phyloP scores from a whole-genome alignment of 2,797 vertebrate genomes.

The Rhabdomys pumilio region DNA sequence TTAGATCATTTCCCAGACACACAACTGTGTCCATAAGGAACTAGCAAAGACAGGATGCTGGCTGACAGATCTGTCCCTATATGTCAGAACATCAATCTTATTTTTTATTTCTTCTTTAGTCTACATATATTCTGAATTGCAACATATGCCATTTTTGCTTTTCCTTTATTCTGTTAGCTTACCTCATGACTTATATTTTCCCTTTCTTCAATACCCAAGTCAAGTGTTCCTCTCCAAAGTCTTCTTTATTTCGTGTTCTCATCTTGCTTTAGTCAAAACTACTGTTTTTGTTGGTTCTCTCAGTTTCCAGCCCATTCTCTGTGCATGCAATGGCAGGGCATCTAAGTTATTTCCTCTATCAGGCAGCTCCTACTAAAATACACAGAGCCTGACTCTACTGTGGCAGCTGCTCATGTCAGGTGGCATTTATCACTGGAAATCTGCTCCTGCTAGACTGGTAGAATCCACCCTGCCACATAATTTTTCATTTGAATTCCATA shows the following conservation, averaged over 20 bases:
- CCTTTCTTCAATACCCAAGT: neutral
- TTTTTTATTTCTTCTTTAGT: neutral
- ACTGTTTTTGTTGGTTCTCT: neutral
- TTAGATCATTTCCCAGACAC: neutral
- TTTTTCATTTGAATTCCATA: neutral
- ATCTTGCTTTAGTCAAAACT: neutral
- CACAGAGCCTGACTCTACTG: rapidly evolving
- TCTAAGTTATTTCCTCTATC: too few relatives aligned
- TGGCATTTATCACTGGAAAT: neutral
- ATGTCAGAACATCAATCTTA: neutral
- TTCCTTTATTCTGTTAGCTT: neutral
- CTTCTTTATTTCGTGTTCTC: neutral
- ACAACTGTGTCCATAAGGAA: neutral
- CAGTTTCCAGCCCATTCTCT: rapidly evolving
- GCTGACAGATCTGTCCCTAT: neutral
- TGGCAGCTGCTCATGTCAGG: too few relatives aligned
- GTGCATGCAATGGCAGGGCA: neutral
- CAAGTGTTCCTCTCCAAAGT: neutral
- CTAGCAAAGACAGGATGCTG: neutral
- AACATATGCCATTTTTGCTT: rapidly evolving
- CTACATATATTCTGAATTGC: neutral
- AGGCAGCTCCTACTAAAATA: neutral
- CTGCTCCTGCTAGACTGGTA: neutral
- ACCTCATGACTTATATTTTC: neutral
- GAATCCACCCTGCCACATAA: neutral